Conservation (phyloP, 2,113 vertebrate species). For the Zosterops lateralis region DNA sequence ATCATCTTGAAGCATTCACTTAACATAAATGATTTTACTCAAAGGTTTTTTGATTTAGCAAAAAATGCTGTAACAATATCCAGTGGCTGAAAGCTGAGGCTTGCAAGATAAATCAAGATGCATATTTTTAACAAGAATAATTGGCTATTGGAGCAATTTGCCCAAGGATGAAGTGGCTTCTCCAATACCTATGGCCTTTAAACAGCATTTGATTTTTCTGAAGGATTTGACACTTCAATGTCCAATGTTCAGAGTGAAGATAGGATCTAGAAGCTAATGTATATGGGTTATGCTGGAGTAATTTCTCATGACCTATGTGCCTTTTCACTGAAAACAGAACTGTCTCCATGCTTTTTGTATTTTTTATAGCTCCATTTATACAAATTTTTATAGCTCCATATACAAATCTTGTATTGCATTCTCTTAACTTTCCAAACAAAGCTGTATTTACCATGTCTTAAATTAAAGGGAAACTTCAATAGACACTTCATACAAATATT, state of each 20-base stretch:
- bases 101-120: neutral
- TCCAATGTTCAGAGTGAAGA: neutral
- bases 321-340: neutral
- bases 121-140: neutral
- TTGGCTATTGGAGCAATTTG: neutral
- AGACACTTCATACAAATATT: slow-evolving; percentile 24
- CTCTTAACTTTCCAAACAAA: slow-evolving; percentile 12
- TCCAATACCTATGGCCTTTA: neutral
- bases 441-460: slow-evolving; percentile 4
- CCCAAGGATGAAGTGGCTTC: neutral
- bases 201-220: neutral
- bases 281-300: neutral
- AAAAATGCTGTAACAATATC: neutral
- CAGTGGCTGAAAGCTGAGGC: neutral
- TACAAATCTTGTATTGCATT: neutral
- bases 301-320: neutral
- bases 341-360: neutral
- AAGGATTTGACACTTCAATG: neutral
- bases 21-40: neutral
- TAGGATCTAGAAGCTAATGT: neutral
- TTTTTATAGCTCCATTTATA: neutral
- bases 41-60: neutral
- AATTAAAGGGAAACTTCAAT: slow-evolving; percentile 53
- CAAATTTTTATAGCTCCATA: neutral
- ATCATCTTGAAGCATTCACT: neutral